Evolutionary conservation across 2,797 vertebrate genomes (phyloP).

Genomic region (Gymnocypris eckloni): DNA sequence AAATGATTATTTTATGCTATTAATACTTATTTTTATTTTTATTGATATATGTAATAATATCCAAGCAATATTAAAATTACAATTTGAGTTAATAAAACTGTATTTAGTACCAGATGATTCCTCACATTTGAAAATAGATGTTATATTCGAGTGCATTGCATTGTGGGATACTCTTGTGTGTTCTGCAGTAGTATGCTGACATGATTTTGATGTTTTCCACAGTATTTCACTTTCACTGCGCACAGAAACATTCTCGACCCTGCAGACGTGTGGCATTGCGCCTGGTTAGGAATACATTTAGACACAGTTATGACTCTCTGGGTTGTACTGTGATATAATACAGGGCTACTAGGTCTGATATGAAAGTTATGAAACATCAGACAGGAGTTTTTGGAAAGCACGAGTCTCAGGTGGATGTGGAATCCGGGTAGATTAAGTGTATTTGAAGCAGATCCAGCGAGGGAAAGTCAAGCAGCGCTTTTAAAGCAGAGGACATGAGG

Average conservation of each 20-base stretch:
- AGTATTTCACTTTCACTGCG: neutral
- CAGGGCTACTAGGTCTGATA: neutral
- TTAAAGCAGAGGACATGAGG: neutral
- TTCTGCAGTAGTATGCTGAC: neutral
- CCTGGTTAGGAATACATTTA: conserved; percentile 16
- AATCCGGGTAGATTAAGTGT: conserved; percentile 20
- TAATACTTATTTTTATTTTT: neutral
- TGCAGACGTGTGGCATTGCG: neutral
- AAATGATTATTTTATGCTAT: neutral
- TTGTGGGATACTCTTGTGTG: neutral
- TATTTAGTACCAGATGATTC: neutral
- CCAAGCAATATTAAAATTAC: too few species aligned
- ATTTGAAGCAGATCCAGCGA: neutral
- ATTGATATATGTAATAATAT: neutral
- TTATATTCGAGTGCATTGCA: neutral
- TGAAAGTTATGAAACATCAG: conserved; percentile 19
- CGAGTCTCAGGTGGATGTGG: conserved; percentile 6
- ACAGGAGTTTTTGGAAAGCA: conserved; percentile 1
- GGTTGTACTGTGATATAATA: neutral
- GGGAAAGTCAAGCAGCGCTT: neutral
- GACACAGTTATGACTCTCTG: conserved; percentile 14
- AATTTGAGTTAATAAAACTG: too few species aligned
- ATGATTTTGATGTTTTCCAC: neutral
- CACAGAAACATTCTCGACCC: too few species aligned
- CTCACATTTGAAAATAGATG: neutral